Base-by-base conservation (phyloP, 2,888 invertebrate species). In the Galerucella calmariensis region DNA sequence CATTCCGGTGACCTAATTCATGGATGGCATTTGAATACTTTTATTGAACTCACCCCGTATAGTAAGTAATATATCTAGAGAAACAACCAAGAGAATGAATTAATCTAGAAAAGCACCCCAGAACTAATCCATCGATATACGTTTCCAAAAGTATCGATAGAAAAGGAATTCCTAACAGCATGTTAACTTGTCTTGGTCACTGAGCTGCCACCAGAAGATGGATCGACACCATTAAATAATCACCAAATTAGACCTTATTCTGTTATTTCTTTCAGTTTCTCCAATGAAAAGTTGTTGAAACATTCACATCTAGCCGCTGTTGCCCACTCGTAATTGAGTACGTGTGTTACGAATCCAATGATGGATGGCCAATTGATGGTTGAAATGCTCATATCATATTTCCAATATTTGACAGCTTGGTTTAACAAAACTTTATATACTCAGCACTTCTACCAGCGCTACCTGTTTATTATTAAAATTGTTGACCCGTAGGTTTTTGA, bases 161-260 rank as follows among this genome's bases (percentile, higher is more conserved):
- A 73, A 76, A 74, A 69, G 73, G 74, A 74, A 76, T 73, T 63
- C 78, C 48, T 59, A 79, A 78, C 79, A 79, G 77, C 79, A 76
- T 79, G 79, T 81, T 80, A 78, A 80, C 80, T 81, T 79, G 77
- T 79, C 78, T 78, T 76, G 78, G 79, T 76, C 80, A 76, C 77
- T 80, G 78, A 72, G 69, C 77, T 72, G 74, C 79, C 75, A 77
- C 68, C 72, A 65, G 75, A 82, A 82, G 82, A 82, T 79, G 79
- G 81, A 82, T 82, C 74, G 79, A 79, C 75, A 78, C 81, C 78
- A 79, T 82, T 81, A 81, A 82, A 82, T 81, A 83, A 81, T 83
- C 79, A 81, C 81, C 77, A 77, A 79, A 79, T 82, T 80, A 80
- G 78, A 78, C 78, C 75, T 76, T 78, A 78, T 74, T 71, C 77